A percentile compares a stretch with the other conserved stretches of the same genome.
Evolutionary conservation across 2,888 invertebrate genomes (phyloP).

Genomic region (Hydriomena furcata): DNA sequence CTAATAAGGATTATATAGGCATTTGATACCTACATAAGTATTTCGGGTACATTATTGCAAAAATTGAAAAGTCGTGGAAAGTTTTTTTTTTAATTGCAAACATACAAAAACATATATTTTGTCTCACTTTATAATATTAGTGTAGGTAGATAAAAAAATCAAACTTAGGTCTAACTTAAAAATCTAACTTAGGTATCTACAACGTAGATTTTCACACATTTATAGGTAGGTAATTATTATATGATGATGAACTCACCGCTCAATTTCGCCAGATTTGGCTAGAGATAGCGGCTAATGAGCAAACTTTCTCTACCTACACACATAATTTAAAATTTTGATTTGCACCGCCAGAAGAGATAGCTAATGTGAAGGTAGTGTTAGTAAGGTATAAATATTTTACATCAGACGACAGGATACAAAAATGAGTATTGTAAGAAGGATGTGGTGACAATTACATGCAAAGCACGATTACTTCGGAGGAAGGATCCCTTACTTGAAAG

Average conservation of each 20-base stretch:
- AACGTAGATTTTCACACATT: not conserved
- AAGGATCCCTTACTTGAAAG: constrained; percentile 22
- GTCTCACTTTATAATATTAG: no score
- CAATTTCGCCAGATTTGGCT: constrained; percentile 19
- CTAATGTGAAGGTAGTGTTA: constrained; percentile 6
- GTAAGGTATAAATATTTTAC: constrained; percentile 16
- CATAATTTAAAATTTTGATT: constrained; percentile 14
- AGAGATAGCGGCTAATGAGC: constrained; percentile 24
- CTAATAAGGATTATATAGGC: no score
- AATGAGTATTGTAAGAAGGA: constrained; percentile 65
- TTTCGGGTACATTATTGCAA: no score
- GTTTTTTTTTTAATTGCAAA: no score
- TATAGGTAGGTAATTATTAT: constrained; percentile 2
- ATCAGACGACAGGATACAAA: constrained; percentile 62
- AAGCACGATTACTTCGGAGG: constrained; percentile 43
- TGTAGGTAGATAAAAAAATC: no score
- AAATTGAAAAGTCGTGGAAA: no score
- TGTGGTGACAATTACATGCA: constrained; percentile 74
- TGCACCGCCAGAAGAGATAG: constrained; percentile 14
- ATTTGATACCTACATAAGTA: no score
- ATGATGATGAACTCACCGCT: constrained; percentile 11
- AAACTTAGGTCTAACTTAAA: no score
- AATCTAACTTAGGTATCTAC: no score
- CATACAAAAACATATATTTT: no score
- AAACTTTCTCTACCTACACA: constrained; percentile 20